Evolutionary conservation across 2,888 invertebrate species (phyloP), one percentile per base, ranked within the genome.

Genomic region (Drosophila neotestacea): DNA sequence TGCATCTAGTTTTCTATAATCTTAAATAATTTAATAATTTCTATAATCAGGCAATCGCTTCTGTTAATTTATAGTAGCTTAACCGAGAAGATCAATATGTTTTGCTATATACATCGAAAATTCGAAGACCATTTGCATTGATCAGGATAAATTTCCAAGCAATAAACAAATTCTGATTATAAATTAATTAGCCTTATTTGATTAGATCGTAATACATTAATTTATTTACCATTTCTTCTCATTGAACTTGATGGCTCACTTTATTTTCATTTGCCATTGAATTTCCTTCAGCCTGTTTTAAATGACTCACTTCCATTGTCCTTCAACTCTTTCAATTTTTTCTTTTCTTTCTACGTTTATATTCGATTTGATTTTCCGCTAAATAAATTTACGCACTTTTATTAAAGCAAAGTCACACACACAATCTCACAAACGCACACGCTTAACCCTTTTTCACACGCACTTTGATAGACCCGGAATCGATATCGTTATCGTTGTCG

Each of bases 401-500:
- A 59, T 51, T 68, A 32, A 54, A 30, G 34, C 50, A 10, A 56
- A 22, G 22, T 34, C 60, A 51, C 36, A 50, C 11, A 50, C 41
- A 39, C 30, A 64, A 11, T 28, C 11, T 48, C 22, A 30, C 42
- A 16, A 30, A 7, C 28, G 16, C 22, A 41, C 11, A 11, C 32
- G n/a, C n/a, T 44, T 55, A 67, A 61, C 72, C 74, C 75, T 68
- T 77, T 59, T 11, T 30, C 62, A 48, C 30, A 68, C 75, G 65
- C 63, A 64, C 50, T 44, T 27, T 22, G 22, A 3, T 11, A n/a
- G n/a, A 27, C n/a, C 28, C 22, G 22, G 22, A 22, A 22, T 22
- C 22, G 22, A 2, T 22, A 22, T 22, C 22, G 22, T 22, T 22
- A 22, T 22, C 22, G 22, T 22, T 22, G 22, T 22, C 36, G 34